Base-by-base conservation (phyloP, 2,888 invertebrate genomes). In the Agriotes lineatus region DNA sequence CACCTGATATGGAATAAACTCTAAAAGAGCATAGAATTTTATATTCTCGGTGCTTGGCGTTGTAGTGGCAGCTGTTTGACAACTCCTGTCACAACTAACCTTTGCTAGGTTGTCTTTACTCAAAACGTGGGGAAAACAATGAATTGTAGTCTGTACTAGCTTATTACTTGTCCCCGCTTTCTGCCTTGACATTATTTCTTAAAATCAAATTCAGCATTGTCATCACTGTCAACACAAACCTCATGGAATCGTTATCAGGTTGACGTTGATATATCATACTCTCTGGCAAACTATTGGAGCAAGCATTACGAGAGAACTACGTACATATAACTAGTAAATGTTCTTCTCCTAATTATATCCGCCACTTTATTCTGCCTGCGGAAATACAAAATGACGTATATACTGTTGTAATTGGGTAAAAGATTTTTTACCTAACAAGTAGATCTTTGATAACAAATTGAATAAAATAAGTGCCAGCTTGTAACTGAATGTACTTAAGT, bases 21-120 rank as follows among this genome's bases (percentile, higher is more conserved):
- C 68, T 48, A 77, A 56, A 12, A 70, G 30, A 9, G 67, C 57
- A 14, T 72, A 69, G 10, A 76, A 19, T 9, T 60, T 44, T 1
- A 45, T 30, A 33, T 71, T 57, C 4, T 52, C 45, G 3, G 22
- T 50, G 4, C 45, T 22, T 10, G 74, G 71, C 33, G 54, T 19
- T 6, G 70, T 45, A 1, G 72, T 45, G 14, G 69, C 67, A 12
- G 67, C 61, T 6, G 77, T 77, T 68, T 77, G 77, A 18, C 57
- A 63, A n/a, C 63, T 63, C 18, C 69, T 71, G 35, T 72, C 67
- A 9, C 37, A 62, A 25, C 14, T 22, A 20, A 59, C 59, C 54
- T 16, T 33, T 3, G 25, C 62, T 18, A 14, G 12, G n/a, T 66
- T 39, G 14, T 25, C 35, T 50, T 35, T 12, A 37, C 42, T 33